Evolutionary conservation across 92 coral and sea anemone species (phyloP), one percentile per base, ranked within the genome.

Genomic region (Anthopleura xanthogrammica): DNA sequence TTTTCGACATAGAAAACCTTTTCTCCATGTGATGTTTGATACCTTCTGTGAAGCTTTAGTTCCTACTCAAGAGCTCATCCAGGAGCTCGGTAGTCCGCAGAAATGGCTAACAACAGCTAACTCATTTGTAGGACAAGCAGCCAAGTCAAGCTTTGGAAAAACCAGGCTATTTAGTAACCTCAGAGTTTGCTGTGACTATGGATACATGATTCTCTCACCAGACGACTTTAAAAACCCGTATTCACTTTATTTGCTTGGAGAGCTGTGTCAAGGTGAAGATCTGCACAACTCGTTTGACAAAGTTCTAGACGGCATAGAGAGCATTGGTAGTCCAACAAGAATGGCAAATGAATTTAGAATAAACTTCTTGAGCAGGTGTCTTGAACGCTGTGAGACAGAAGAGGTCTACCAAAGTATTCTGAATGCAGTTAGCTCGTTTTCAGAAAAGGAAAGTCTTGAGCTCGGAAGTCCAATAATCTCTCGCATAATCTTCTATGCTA

Each of bases 121-220:
- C 75, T 71, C 76, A 6, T 72, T 93, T 82, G 77, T 93, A 60
- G 87, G 93, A 41, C 70, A 86, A 36, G 90, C 89, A 23, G 85
- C 86, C 20, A 89, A 91, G 72, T 83, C 92, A 41, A 82, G 72
- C 65, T 82, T 82, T 43, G 66, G 79, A 20, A 86, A 82, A 60
- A 88, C 92, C 5, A 42, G 23, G 20, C 90, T 84, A 7, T 89
- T 89, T 74, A 90, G 85, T 60, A 91, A 71, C 52, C 80, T 93
- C 29, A 90, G 93, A n/a, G 79, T 91, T 71, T 93, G 97, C 73
- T 66, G 88, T 57, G 97, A 93, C 75, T 93, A 89, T 70, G 88
- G 89, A 52, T 80, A 79, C 41, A 81, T 91, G 74, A 89, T 93
- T 40, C 82, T 89, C 10, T 50, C 83, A 62, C 89, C 86, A 60